Conservation (phyloP, 1,140 invertebrate species). For the Microvelia longipes region DNA sequence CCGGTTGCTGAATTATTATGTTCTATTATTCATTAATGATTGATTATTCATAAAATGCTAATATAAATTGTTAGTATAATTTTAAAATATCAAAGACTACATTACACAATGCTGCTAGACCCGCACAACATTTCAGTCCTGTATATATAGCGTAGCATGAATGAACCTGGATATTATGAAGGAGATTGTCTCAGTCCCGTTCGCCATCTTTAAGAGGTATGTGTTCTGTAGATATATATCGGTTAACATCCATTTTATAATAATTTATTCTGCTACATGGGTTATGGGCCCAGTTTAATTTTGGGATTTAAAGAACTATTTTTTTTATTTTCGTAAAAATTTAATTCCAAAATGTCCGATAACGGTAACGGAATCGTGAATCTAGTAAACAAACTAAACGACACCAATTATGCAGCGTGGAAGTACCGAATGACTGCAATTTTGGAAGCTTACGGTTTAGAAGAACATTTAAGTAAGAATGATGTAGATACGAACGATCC, state of each 20-base stretch:
- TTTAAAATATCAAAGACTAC: no score
- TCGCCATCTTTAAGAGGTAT: no score
- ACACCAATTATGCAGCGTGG: not conserved
- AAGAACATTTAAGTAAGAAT: not conserved
- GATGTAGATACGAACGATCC: not conserved
- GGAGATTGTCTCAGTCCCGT: no score
- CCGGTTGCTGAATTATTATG: no score
- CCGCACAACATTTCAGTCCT: no score
- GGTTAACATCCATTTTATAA: not conserved
- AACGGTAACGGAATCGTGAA: not conserved
- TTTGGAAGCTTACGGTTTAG: not conserved
- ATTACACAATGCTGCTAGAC: no score
- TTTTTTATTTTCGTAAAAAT: not conserved
- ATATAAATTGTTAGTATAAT: no score
- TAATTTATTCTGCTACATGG: not conserved
- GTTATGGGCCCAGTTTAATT: not conserved
- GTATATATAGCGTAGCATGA: no score
- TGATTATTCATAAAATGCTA: no score
- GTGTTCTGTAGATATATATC: no score
- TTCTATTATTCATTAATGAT: no score
- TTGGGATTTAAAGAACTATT: not conserved
- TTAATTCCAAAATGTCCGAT: not conserved
- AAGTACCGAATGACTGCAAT: not conserved
- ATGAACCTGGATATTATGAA: no score
- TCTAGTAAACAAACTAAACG: not conserved